Evolutionary conservation across 1,140 invertebrate genomes (phyloP).

Genomic region (Riptortus pedestris): DNA sequence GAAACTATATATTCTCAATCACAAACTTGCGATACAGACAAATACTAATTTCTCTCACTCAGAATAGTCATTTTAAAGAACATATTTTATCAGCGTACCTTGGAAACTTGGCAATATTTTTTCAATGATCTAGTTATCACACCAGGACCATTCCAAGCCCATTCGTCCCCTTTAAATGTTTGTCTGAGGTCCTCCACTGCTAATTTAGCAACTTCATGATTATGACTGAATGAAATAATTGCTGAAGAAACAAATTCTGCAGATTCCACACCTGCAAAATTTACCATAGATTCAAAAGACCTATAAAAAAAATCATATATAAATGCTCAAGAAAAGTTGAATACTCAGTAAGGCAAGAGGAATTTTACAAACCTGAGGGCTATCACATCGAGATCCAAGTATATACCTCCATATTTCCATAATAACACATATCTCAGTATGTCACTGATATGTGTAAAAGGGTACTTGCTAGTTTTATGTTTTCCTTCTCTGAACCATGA

Average conservation of each 20-base stretch:
- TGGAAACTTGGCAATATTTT: conserved; percentile 42
- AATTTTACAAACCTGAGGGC: conserved; percentile 47
- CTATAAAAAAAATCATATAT: conserved; percentile 14
- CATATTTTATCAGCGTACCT: conserved; percentile 39
- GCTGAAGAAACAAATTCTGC: conserved; percentile 28
- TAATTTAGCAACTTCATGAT: conserved; percentile 19
- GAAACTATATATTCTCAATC: no score
- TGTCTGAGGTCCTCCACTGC: conserved; percentile 26
- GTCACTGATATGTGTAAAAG: conserved; percentile 52
- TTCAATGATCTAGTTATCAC: conserved; percentile 56
- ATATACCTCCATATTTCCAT: conserved; percentile 67
- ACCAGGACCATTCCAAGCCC: conserved; percentile 62
- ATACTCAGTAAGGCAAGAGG: no score
- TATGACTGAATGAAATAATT: conserved; percentile 25
- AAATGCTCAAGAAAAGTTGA: no score
- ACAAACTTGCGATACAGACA: no score
- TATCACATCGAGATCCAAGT: conserved; percentile 65
- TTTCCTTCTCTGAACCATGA: conserved; percentile 41
- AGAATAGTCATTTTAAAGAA: no score
- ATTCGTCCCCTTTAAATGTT: conserved; percentile 35
- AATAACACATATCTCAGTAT: conserved; percentile 57
- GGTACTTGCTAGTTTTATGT: conserved; percentile 45
- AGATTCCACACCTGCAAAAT: conserved; percentile 32
- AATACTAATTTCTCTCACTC: no score
- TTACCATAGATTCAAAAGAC: conserved; percentile 17